phyloP scores from a whole-genome alignment of 2,113 vertebrate genomes.

The Okapia johnstoni region DNA sequence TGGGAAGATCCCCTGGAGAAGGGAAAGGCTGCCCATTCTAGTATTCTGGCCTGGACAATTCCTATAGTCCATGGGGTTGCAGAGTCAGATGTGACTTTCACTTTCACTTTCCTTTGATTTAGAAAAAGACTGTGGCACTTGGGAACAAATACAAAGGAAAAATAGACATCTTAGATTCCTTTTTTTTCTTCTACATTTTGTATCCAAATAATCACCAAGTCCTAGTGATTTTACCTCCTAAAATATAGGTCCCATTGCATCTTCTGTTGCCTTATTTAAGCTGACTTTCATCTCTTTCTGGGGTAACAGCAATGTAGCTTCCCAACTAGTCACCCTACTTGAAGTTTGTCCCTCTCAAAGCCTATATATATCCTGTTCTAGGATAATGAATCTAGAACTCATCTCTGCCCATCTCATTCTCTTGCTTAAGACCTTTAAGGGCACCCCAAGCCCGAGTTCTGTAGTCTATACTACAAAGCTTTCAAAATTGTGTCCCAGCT shows the following conservation, averaged over 20 bases:
- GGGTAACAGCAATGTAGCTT: neutral
- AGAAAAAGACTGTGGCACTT: neutral
- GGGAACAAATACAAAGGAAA: neutral
- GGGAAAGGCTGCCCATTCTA: too few relatives aligned
- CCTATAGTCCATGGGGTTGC: neutral
- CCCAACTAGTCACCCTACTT: neutral
- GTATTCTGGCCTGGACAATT: neutral
- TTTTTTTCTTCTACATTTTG: neutral
- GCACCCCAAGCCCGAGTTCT: neutral
- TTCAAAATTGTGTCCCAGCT: neutral
- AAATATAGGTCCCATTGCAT: neutral
- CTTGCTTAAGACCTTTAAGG: neutral
- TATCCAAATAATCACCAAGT: neutral
- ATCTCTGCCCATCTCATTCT: neutral
- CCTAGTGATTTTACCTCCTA: neutral
- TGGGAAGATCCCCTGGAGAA: too few relatives aligned
- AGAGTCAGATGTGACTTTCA: fast-evolving
- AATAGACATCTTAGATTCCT: neutral
- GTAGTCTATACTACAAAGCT: neutral
- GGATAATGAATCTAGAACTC: neutral
- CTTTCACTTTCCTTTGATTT: slow-evolving; percentile 24
- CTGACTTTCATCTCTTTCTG: neutral
- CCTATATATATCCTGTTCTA: neutral
- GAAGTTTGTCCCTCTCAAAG: neutral
- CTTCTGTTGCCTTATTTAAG: neutral